Percentiles rank a stretch among this genome's conserved stretches.
Evolutionary conservation across 2,113 vertebrate genomes (phyloP).

Genomic region (Apodemus sylvaticus): DNA sequence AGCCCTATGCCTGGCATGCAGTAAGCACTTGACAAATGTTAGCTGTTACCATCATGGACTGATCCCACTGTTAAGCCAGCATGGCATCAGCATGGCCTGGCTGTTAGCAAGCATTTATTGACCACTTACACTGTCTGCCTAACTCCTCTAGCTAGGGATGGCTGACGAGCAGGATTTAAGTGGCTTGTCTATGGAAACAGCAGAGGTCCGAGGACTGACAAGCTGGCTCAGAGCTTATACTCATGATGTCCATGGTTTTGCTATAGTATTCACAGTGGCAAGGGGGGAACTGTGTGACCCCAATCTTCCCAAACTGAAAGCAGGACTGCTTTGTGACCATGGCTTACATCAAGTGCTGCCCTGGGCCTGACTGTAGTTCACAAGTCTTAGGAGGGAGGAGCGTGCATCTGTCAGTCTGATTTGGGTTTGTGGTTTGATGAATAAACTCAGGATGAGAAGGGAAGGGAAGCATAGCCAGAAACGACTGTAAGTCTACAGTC

Average conservation of each 20-base stretch:
- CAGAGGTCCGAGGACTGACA: neutral
- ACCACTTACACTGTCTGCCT: neutral
- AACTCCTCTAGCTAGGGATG: neutral
- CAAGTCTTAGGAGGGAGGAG: neutral
- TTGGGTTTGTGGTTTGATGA: neutral
- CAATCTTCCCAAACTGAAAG: conserved; percentile 17
- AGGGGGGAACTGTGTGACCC: neutral
- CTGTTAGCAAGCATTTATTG: neutral
- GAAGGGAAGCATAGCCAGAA: neutral
- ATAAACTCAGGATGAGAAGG: conserved; percentile 3
- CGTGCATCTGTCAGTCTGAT: neutral
- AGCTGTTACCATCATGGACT: neutral
- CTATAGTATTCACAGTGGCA: conserved; percentile 11
- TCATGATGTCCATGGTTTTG: neutral
- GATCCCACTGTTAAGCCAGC: neutral
- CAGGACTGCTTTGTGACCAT: neutral
- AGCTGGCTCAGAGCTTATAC: neutral
- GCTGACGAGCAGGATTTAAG: neutral
- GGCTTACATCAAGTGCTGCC: neutral
- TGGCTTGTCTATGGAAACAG: neutral
- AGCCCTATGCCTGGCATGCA: neutral
- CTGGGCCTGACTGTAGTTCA: neutral
- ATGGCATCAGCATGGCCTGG: neutral
- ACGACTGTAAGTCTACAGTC: neutral
- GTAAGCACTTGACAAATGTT: neutral